Percentiles rank a stretch among this genome's conserved stretches.
These are phyloP conservation scores for Scaptodrosophila lebanonensis DNA, from an alignment of 1,140 invertebrate species.

Conservation along the genomic window DNA sequence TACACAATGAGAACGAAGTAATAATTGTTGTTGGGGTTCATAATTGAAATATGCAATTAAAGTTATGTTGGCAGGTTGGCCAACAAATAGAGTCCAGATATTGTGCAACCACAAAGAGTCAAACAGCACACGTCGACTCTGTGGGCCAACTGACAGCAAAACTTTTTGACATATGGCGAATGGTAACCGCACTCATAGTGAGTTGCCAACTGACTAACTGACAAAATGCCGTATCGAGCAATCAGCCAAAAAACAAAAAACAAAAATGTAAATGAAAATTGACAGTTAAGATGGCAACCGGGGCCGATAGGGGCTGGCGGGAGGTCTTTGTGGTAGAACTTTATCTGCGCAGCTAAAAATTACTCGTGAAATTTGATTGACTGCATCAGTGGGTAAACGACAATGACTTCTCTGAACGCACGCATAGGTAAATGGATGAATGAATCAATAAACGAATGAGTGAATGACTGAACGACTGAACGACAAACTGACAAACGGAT, in stretches of 20 bases:
- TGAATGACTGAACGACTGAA: not conserved
- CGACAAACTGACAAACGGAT: not conserved
- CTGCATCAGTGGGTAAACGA: constrained; percentile 65
- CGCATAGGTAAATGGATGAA: constrained; percentile 7
- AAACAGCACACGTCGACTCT: constrained; percentile 1
- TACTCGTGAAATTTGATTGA: constrained; percentile 72
- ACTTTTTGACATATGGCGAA: constrained; percentile 10
- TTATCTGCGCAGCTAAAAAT: constrained; percentile 55
- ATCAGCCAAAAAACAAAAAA: constrained; percentile 45
- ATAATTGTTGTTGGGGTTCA: constrained; percentile 16
- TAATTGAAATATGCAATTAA: constrained; percentile 46
- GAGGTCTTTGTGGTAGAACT: constrained; percentile 47
- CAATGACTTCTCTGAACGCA: not conserved
- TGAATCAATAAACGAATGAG: constrained; percentile 52
- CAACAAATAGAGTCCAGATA: constrained; percentile 4
- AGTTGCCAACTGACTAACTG: too few relatives aligned
- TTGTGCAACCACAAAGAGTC: constrained; percentile 1
- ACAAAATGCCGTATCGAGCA: constrained; percentile 21
- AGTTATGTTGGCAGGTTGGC: constrained; percentile 22
- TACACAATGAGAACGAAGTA: constrained; percentile 29
- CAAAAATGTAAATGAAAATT: constrained; percentile 66
- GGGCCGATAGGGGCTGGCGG: too few relatives aligned
- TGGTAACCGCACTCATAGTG: constrained; percentile 6
- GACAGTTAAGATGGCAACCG: constrained; percentile 48
- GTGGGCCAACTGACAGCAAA: not conserved